phyloP scores from a whole-genome alignment of 2,888 invertebrate species.

The Cheilosia vulpina region DNA sequence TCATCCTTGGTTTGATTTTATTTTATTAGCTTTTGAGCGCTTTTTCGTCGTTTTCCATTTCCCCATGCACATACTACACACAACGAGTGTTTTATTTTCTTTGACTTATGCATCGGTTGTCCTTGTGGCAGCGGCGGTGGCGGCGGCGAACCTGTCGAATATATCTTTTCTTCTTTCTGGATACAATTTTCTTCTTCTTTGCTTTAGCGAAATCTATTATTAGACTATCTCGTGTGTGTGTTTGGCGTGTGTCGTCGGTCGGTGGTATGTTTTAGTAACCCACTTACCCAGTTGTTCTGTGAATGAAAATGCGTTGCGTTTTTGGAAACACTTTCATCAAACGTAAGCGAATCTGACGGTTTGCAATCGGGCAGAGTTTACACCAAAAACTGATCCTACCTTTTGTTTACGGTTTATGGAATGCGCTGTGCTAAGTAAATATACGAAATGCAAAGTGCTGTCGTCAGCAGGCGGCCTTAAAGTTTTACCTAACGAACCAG shows the following conservation, averaged over 20 bases:
- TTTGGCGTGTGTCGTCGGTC: constrained; percentile 11
- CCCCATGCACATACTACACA: constrained; percentile 14
- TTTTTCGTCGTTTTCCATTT: constrained; percentile 39
- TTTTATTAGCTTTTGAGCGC: constrained; percentile 28
- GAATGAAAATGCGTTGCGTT: constrained; percentile 61
- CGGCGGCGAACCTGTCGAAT: constrained; percentile 42
- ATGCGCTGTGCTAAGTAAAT: constrained; percentile 47
- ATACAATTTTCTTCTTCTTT: constrained; percentile 41
- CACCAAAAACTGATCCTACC: background rate
- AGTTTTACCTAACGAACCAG: background rate
- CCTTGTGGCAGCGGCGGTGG: constrained; percentile 23
- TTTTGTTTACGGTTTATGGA: constrained; percentile 11
- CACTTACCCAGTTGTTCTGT: constrained; percentile 65
- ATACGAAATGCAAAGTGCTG: constrained; percentile 9
- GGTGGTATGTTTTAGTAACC: constrained; percentile 54
- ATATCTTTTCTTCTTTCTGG: constrained; percentile 17
- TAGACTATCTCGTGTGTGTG: constrained; percentile 20
- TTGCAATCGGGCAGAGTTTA: background rate
- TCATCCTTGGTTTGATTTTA: constrained; percentile 27
- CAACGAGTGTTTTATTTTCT: background rate
- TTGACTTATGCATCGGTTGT: constrained; percentile 23
- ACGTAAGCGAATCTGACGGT: background rate
- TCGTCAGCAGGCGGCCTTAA: constrained; percentile 29
- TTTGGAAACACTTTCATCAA: constrained; percentile 34
- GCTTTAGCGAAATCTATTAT: constrained; percentile 59